phyloP scores from a whole-genome alignment of 1,140 invertebrate genomes.

The Probaryconus sp. region DNA sequence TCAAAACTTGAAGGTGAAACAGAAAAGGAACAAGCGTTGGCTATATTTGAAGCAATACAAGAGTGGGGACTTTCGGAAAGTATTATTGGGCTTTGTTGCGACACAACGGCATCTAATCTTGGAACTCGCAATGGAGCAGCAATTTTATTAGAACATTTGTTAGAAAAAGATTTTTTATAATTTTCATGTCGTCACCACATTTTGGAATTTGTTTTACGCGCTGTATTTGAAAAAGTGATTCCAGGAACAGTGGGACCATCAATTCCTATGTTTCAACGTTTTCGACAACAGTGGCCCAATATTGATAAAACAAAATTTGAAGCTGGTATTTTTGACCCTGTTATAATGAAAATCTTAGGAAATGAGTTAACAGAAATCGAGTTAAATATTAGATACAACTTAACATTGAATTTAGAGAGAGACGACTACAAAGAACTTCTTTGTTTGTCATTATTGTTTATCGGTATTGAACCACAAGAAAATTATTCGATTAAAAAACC shows the following conservation, averaged over 20 bases:
- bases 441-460: no score
- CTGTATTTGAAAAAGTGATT: conserved; percentile 11
- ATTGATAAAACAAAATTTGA: conserved; percentile 21
- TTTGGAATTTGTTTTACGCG: conserved; percentile 17
- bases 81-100: conserved; percentile 13
- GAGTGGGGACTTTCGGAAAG: conserved; percentile 22
- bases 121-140: background rate
- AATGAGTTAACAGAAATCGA: no score
- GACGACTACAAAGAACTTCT: no score
- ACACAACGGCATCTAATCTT: no score
- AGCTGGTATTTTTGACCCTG: conserved; percentile 2
- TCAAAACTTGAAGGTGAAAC: conserved; percentile 20
- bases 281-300: conserved; percentile 2
- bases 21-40: conserved; percentile 20
- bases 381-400: no score
- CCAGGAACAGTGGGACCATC: conserved; percentile 4
- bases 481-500: no score
- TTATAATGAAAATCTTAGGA: no score
- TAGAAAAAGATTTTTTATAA: conserved; percentile 15
- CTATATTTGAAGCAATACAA: conserved; percentile 16
- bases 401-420: no score
- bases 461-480: no score
- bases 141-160: conserved; percentile 5
- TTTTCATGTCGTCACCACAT: conserved; percentile 19
- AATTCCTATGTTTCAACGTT: conserved; percentile 8